Percentiles rank a stretch among this genome's conserved stretches.
phyloP scores from a whole-genome alignment of 1,140 invertebrate genomes.

The Drosophila punjabiensis region DNA sequence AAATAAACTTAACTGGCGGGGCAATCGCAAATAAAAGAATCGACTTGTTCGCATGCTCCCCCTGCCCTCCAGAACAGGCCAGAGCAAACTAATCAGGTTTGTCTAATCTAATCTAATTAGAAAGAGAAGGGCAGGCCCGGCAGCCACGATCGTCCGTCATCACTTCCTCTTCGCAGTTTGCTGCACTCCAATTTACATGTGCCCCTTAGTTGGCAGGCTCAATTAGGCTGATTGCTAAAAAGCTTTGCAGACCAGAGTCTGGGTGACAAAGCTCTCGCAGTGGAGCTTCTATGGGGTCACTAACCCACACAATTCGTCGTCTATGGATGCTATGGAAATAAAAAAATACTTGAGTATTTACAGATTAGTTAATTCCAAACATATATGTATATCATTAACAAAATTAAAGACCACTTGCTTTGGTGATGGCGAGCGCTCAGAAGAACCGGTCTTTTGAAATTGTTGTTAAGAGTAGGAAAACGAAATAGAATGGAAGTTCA shows the following conservation, averaged over 20 bases:
- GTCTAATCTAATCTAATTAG: slow-evolving; percentile 75
- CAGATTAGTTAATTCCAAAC: background rate
- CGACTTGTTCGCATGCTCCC: slow-evolving; percentile 20
- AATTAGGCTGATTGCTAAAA: slow-evolving; percentile 36
- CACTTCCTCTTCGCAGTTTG: slow-evolving; percentile 11
- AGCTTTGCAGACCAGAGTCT: slow-evolving; percentile 17
- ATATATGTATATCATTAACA: no score
- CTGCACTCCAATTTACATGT: slow-evolving; percentile 18
- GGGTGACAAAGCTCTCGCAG: slow-evolving; percentile 28
- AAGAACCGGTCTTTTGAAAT: no score
- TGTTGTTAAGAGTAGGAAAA: no score
- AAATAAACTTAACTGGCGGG: slow-evolving; percentile 21
- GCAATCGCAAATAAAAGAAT: slow-evolving; percentile 30
- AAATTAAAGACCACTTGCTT: no score
- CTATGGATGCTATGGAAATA: background rate
- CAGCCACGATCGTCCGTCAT: slow-evolving; percentile 41
- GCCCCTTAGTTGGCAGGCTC: slow-evolving; percentile 14
- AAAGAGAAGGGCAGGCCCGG: slow-evolving; percentile 8
- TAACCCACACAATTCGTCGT: slow-evolving; percentile 10
- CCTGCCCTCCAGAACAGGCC: slow-evolving; percentile 7
- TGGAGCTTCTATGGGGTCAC: slow-evolving; percentile 25
- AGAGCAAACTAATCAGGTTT: slow-evolving; percentile 60
- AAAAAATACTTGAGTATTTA: background rate
- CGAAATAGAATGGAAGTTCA: no score
- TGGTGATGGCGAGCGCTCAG: no score